phyloP scores from a whole-genome alignment of 2,113 vertebrate genomes.

The Gambusia holbrooki region DNA sequence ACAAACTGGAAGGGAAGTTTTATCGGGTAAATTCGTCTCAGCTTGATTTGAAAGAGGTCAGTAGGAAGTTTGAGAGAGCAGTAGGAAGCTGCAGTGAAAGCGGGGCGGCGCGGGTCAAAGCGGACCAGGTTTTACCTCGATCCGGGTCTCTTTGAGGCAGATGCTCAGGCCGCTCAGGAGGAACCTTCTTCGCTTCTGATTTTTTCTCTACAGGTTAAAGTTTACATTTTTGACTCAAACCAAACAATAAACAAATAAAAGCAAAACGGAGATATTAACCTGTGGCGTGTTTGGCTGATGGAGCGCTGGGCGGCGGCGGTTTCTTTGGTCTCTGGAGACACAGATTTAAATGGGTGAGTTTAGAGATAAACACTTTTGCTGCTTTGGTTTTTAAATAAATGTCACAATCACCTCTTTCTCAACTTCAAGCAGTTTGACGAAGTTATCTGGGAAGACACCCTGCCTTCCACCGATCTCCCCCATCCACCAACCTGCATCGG shows the following conservation, averaged over 20 bases:
- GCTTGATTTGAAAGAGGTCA: slow-evolving; percentile 1
- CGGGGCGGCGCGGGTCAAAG: not conserved
- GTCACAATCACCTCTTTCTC: slow-evolving; percentile 88
- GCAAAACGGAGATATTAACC: slow-evolving; percentile 76
- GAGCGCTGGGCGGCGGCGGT: slow-evolving; percentile 92
- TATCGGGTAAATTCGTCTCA: not conserved
- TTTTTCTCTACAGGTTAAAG: slow-evolving; percentile 86
- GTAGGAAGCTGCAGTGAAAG: not conserved
- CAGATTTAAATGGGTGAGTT: not conserved
- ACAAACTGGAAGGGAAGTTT: not conserved
- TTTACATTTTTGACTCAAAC: slow-evolving; percentile 30
- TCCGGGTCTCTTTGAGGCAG: slow-evolving; percentile 88
- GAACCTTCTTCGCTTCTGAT: slow-evolving; percentile 90
- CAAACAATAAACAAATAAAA: not conserved
- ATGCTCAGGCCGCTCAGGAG: slow-evolving; percentile 93
- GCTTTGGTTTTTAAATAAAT: not conserved
- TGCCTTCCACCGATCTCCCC: slow-evolving; percentile 90
- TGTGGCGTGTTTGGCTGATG: slow-evolving; percentile 87
- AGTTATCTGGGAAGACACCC: slow-evolving; percentile 98
- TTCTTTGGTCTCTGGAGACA: slow-evolving; percentile 95
- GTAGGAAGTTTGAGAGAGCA: slow-evolving; percentile 9
- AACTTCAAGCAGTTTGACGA: slow-evolving; percentile 94
- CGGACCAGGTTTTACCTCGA: slow-evolving; percentile 84
- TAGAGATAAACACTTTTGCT: not conserved
- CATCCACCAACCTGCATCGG: slow-evolving; percentile 97